Percentiles rank a stretch among this genome's conserved stretches.
phyloP scores from a whole-genome alignment of 2,113 vertebrate genomes.

The Saguinus midas region DNA sequence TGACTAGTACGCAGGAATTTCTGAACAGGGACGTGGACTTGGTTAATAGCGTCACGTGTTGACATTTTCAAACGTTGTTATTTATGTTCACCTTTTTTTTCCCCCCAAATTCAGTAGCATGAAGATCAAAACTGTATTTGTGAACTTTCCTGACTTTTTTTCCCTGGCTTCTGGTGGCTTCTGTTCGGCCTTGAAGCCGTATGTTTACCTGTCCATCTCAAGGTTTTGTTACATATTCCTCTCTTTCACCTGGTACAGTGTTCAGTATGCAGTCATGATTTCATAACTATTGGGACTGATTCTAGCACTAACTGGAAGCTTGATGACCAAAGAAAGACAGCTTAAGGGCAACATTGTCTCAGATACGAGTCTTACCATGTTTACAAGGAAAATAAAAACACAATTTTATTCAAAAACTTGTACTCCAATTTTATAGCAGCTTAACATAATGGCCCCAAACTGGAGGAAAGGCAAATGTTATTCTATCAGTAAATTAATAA shows the following conservation, averaged over 20 bases:
- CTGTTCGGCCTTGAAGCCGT: not conserved
- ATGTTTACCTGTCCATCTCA: not conserved
- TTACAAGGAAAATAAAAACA: not conserved
- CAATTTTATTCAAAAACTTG: not conserved
- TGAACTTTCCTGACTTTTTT: not conserved
- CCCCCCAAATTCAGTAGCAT: not conserved
- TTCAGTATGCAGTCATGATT: not conserved
- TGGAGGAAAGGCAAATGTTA: not conserved
- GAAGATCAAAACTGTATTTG: not conserved
- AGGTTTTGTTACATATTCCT: not conserved
- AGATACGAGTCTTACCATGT: not conserved
- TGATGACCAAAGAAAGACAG: not conserved
- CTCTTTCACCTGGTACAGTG: not conserved
- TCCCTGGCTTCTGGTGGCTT: not conserved
- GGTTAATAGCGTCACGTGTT: not conserved
- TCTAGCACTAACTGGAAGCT: not conserved
- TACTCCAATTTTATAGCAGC: conserved; percentile 16
- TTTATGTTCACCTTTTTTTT: not conserved
- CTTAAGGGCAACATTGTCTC: not conserved
- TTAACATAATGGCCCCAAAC: not conserved
- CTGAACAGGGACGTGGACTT: not conserved
- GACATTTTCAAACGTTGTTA: not conserved
- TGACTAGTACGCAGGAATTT: not conserved
- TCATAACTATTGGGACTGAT: not conserved
- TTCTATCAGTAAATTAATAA: not conserved